Percentiles rank a stretch among this genome's conserved stretches.
Conservation (phyloP, 2,888 invertebrate genomes). For the Trissonchulus latispiculum region DNA sequence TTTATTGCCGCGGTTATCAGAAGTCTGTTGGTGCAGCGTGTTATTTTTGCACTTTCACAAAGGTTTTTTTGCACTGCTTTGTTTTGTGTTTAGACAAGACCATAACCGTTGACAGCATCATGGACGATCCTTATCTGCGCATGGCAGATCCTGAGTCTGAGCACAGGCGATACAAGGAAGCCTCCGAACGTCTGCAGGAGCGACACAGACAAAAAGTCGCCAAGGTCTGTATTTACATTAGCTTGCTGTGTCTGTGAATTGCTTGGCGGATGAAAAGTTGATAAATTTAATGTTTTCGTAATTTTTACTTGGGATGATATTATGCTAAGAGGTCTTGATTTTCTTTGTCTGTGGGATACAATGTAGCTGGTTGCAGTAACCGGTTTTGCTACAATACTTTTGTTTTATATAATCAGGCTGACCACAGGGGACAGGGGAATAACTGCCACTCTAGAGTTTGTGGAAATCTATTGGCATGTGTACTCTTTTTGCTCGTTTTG, state of each 20-base stretch:
- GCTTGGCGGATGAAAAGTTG: no score
- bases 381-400: no score
- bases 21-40: no score
- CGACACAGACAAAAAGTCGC: conserved; percentile 81
- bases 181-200: conserved; percentile 77
- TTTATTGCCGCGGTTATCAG: background rate
- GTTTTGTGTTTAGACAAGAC: background rate
- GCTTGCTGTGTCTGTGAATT: no score
- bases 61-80: background rate
- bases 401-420: no score
- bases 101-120: background rate
- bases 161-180: conserved; percentile 87
- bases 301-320: no score
- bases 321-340: no score
- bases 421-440: no score
- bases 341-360: background rate
- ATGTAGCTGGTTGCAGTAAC: conserved; percentile 23
- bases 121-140: conserved; percentile 79
- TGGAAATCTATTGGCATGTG: background rate
- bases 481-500: conserved; percentile 8
- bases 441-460: no score
- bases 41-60: no score
- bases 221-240: no score
- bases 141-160: conserved; percentile 88
- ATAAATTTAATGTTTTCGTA: no score